A percentile compares a stretch with the other conserved stretches of the same genome.
Evolutionary conservation across 1,140 invertebrate species (phyloP).

Genomic region (Globodera rostochiensis): DNA sequence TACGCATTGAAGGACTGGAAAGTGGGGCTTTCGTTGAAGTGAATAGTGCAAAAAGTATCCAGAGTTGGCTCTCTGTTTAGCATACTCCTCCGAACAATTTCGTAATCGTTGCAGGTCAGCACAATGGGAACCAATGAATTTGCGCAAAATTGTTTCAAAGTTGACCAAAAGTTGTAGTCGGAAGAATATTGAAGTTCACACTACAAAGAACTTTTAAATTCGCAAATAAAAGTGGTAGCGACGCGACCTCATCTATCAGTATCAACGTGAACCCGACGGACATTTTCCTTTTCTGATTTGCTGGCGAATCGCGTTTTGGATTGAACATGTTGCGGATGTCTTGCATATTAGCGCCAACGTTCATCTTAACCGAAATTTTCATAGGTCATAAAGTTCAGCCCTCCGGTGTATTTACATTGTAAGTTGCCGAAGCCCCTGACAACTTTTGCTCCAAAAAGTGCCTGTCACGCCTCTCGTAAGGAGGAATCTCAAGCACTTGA

Average conservation of each 20-base stretch:
- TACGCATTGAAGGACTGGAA: constrained; percentile 6
- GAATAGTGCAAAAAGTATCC: neutral
- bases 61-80: neutral
- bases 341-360: neutral
- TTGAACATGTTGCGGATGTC: neutral
- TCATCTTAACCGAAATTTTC: neutral
- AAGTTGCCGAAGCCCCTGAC: constrained; percentile 5
- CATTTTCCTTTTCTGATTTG: constrained; percentile 2
- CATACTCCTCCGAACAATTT: constrained; percentile 8
- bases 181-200: constrained; percentile 19
- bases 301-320: neutral
- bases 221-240: neutral
- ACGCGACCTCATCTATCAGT: constrained; percentile 22
- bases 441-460: constrained; percentile 18
- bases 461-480: constrained; percentile 9
- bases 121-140: constrained; percentile 21
- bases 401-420: constrained; percentile 9
- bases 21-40: neutral
- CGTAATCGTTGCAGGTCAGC: constrained; percentile 27
- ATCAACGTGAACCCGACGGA: constrained; percentile 15
- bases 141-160: constrained; percentile 10
- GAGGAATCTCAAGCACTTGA: constrained; percentile 24
- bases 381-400: neutral
- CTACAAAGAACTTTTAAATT: neutral
- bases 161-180: constrained; percentile 21